These are phyloP conservation scores for Xenus cinereus DNA, from an alignment of 2,113 vertebrate genomes.

Conservation along the genomic window DNA sequence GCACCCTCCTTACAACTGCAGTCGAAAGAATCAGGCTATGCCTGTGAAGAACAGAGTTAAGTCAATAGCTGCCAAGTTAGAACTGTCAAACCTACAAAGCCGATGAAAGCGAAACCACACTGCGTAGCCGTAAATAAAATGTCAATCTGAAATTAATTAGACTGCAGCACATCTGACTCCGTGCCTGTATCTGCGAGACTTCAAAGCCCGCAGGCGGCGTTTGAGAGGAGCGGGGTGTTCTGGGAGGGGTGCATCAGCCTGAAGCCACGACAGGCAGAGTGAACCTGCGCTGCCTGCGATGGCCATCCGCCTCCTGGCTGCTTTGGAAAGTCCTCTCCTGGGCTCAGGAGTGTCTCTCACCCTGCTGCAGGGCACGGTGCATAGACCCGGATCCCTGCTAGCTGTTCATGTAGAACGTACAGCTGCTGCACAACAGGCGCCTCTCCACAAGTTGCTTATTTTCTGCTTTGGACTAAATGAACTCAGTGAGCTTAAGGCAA, in stretches of 20 bases:
- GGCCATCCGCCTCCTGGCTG: background rate
- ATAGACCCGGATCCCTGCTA: fast-evolving
- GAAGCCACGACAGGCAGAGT: background rate
- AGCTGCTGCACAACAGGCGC: fast-evolving
- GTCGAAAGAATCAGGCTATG: background rate
- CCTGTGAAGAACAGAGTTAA: background rate
- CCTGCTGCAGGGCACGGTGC: background rate
- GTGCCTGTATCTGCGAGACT: background rate
- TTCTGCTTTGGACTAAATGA: background rate
- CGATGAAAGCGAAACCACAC: background rate
- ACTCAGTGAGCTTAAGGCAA: background rate
- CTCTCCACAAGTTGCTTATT: background rate
- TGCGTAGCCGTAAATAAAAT: constrained; percentile 25
- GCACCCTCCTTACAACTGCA: background rate
- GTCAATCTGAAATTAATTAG: constrained; percentile 65
- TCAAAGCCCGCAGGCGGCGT: constrained; percentile 3
- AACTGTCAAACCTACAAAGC: background rate
- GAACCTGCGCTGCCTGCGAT: fast-evolving
- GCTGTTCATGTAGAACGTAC: fast-evolving
- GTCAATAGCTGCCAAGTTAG: constrained; percentile 33
- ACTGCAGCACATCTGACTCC: background rate
- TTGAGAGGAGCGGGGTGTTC: background rate
- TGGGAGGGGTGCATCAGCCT: background rate
- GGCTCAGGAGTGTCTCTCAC: background rate
- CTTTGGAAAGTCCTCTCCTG: background rate